Base-by-base conservation (phyloP, 2,113 vertebrate genomes). In the Drymodes brunneopygia region DNA sequence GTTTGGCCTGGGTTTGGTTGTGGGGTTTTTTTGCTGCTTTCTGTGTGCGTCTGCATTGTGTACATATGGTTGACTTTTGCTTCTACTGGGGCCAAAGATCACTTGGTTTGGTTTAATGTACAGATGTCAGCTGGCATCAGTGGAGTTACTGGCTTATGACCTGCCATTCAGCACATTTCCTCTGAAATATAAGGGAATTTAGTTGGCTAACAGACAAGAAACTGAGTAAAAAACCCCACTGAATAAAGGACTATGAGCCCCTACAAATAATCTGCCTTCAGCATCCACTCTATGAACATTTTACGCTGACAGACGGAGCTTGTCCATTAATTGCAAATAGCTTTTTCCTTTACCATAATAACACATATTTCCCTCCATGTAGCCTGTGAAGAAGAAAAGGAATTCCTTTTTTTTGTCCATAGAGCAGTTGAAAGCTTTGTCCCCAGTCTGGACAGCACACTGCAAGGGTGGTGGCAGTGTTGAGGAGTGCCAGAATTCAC, bases 21-120 rank as follows among this genome's bases (percentile, higher is more conserved):
- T 61, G n/a, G 21, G 10, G 3, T 1, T 25, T 56, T 33, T 67
- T 53, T n/a, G 5, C 51, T 61, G 22, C 6, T 57, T 56, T 86
- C 1, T 86, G 11, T 88, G 35, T 77, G 33, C 47, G 36, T 87
- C 69, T 25, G 27, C 24, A 42, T 47, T 70, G 45, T 40, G 40
- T 80, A 90, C 42, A 15, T 93, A 82, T 29, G 47, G 47, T 21
- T 81, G 64, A 36, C 77, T 94, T 91, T 53, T 91, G 57, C 22
- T 89, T 94, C 66, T 85, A 1, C 36, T 24, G 38, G 48, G 81
- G 84, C 21, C 78, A 85, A 94, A 87, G 86, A 75, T 84, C 23
- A 1, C 50, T 70, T 73, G 35, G 56, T 85, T 81, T 74, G 88
- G 44, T 72, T 81, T 86, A 81, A 85, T 3, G 1, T 90, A 54